phyloP scores from a whole-genome alignment of 2,113 vertebrate genomes.

The Micromys minutus region DNA sequence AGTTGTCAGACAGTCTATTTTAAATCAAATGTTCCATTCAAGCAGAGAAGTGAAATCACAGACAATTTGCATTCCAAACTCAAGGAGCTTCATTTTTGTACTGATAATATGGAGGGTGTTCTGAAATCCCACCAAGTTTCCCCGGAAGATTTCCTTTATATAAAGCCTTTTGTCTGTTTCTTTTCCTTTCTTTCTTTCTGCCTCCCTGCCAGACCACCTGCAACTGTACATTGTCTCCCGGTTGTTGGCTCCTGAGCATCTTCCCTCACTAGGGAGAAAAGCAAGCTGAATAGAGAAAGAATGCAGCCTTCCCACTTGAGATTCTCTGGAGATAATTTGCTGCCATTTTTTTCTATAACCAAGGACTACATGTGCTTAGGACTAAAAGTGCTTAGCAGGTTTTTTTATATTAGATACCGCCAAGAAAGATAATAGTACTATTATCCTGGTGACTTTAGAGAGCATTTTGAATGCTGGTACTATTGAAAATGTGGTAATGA shows the following conservation, averaged over 20 bases:
- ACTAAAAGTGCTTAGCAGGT: slow-evolving; percentile 80
- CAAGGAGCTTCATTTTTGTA: slow-evolving; percentile 58
- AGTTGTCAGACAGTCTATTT: not conserved
- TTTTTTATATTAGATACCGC: slow-evolving; percentile 82
- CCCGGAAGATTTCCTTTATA: slow-evolving; percentile 20
- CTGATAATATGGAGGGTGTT: slow-evolving; percentile 49
- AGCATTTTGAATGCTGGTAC: slow-evolving; percentile 75
- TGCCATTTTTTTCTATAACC: slow-evolving; percentile 77
- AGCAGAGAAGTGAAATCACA: slow-evolving; percentile 60
- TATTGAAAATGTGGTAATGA: slow-evolving; percentile 78
- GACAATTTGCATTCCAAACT: slow-evolving; percentile 45
- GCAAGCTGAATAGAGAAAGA: slow-evolving; percentile 64
- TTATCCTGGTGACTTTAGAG: slow-evolving; percentile 79
- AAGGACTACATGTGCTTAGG: slow-evolving; percentile 79
- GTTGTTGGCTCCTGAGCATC: slow-evolving; percentile 4
- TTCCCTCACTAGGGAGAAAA: slow-evolving; percentile 55
- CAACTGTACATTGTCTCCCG: slow-evolving; percentile 14
- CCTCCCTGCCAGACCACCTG: slow-evolving; percentile 14
- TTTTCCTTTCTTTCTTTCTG: not conserved
- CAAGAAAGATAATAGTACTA: slow-evolving; percentile 79
- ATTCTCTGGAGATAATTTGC: slow-evolving; percentile 80
- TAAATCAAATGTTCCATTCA: slow-evolving; percentile 39
- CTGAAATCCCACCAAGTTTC: slow-evolving; percentile 60
- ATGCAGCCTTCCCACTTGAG: slow-evolving; percentile 60
- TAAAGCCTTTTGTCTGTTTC: not conserved